phyloP scores from a whole-genome alignment of 2,888 invertebrate species.

The Sminthurinus aureus region DNA sequence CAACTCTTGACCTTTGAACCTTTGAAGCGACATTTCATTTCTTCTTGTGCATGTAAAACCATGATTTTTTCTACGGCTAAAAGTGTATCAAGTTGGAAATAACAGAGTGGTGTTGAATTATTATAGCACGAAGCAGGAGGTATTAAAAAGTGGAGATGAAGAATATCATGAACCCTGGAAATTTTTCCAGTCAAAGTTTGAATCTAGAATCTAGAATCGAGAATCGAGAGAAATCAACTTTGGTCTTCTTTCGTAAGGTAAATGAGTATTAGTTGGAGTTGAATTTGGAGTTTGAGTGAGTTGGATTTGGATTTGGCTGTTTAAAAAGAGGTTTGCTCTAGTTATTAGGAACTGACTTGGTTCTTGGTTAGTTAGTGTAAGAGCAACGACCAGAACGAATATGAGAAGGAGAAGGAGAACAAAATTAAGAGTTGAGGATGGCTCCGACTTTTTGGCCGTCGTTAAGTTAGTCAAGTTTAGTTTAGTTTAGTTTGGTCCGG shows the following conservation, averaged over 20 bases:
- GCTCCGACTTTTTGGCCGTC: too few species aligned
- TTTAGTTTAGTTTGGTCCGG: conserved; percentile 23
- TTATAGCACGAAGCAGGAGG: too few species aligned
- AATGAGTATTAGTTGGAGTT: not conserved
- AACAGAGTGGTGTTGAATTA: too few species aligned
- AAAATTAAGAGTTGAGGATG: too few species aligned
- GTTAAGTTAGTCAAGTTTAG: too few species aligned
- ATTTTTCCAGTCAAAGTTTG: not conserved
- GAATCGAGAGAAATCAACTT: not conserved
- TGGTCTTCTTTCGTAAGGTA: not conserved
- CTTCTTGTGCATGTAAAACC: too few species aligned
- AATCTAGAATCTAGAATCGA: not conserved
- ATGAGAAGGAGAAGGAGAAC: too few species aligned
- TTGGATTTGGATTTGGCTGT: not conserved
- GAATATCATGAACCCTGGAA: not conserved
- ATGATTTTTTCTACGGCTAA: too few species aligned
- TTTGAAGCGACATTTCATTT: too few species aligned
- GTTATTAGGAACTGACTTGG: conserved; percentile 19
- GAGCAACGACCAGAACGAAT: not conserved
- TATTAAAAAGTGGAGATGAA: not conserved
- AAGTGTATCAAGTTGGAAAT: too few species aligned
- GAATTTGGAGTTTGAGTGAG: not conserved
- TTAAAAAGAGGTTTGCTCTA: conserved; percentile 26
- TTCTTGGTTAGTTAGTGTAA: conserved; percentile 29
- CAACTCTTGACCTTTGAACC: too few species aligned